Evolutionary conservation across 2,113 vertebrate species (phyloP).

Genomic region (Isichthys henryi): DNA sequence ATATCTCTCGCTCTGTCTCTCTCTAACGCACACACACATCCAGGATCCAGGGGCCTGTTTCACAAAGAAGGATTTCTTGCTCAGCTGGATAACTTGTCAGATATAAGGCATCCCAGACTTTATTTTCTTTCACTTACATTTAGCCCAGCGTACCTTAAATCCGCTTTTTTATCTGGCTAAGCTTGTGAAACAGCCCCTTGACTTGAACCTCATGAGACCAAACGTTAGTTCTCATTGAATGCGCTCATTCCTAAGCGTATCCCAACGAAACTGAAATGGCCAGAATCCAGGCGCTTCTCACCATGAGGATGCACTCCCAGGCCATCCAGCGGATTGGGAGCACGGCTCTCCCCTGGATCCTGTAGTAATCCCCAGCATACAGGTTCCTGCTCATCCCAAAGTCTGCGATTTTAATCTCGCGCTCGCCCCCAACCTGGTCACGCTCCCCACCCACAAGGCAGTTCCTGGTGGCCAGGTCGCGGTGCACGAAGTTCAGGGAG

Average conservation of each 20-base stretch:
- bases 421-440: conserved; percentile 59
- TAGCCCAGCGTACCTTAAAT: background rate
- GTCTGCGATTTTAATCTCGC: conserved; percentile 86
- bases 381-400: conserved; percentile 91
- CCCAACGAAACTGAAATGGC: background rate
- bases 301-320: conserved; percentile 93
- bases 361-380: conserved; percentile 83
- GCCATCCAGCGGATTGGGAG: conserved; percentile 95
- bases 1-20: background rate
- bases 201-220: background rate
- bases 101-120: background rate
- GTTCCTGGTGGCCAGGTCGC: conserved; percentile 82
- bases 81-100: background rate
- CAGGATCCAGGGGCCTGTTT: background rate
- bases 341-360: conserved; percentile 83
- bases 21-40: background rate
- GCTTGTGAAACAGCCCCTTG: background rate
- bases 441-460: conserved; percentile 78
- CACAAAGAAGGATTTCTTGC: background rate
- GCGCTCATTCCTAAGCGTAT: background rate
- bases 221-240: background rate
- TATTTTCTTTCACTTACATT: background rate
- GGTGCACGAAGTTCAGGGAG: conserved; percentile 84
- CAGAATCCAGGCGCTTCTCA: conserved; percentile 39
- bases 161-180: background rate